Evolutionary conservation across 2,113 vertebrate genomes (phyloP).

Genomic region (Tychaedon coryphoeus): DNA sequence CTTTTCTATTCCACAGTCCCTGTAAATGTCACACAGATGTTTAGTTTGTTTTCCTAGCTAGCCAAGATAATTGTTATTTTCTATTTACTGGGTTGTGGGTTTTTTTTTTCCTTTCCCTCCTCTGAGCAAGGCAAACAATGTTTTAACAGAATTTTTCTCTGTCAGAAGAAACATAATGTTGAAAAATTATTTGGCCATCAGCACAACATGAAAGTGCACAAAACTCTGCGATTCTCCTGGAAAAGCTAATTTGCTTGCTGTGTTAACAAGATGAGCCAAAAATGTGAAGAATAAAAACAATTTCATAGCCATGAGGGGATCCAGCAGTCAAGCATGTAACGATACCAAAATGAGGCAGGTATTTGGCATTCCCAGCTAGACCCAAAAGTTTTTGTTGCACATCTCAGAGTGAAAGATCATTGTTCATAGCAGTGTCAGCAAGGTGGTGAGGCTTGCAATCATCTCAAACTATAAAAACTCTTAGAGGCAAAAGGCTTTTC

Average conservation of each 20-base stretch:
- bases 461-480: background rate
- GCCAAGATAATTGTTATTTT: background rate
- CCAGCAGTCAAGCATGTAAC: background rate
- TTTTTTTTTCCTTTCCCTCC: background rate
- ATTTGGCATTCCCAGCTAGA: slow-evolving; percentile 23
- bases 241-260: slow-evolving; percentile 18
- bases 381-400: slow-evolving; percentile 9
- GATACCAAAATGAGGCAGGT: background rate
- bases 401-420: slow-evolving; percentile 3
- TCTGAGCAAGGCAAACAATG: background rate
- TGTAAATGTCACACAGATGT: background rate
- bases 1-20: background rate
- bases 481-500: background rate
- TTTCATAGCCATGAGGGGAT: background rate
- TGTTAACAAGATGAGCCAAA: background rate
- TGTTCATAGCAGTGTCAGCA: background rate
- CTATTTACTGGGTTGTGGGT: background rate
- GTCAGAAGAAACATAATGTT: background rate
- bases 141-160: background rate
- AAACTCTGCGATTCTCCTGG: background rate
- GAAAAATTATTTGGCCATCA: background rate
- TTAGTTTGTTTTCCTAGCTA: background rate
- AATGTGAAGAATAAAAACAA: background rate
- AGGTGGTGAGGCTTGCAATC: background rate
- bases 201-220: background rate